phyloP scores from a whole-genome alignment of 2,797 vertebrate genomes.

The Pangasius larnaudii region DNA sequence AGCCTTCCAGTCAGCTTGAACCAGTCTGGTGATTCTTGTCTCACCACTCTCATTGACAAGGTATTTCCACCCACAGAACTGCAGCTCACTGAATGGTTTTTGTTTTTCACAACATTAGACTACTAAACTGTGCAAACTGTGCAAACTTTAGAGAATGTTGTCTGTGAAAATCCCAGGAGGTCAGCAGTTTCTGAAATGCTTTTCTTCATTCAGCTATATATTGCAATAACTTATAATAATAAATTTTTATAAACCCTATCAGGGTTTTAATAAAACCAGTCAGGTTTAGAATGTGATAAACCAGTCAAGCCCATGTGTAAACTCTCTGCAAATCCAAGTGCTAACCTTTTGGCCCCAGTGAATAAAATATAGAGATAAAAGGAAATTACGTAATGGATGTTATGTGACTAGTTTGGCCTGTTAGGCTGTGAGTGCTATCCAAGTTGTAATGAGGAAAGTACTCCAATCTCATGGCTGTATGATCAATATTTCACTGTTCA shows the following conservation, averaged over 20 bases:
- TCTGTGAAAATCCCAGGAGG: background rate
- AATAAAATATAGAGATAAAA: constrained; percentile 3
- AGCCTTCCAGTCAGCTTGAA: no score
- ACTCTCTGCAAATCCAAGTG: background rate
- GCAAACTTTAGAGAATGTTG: background rate
- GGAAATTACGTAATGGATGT: background rate
- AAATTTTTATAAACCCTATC: background rate
- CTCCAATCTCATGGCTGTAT: background rate
- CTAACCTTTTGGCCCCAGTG: background rate
- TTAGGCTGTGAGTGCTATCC: background rate
- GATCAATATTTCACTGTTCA: background rate
- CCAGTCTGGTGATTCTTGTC: no score
- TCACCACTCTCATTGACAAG: no score
- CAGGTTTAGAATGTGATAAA: constrained; percentile 19
- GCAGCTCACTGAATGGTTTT: background rate
- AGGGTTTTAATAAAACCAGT: background rate
- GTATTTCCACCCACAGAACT: background rate
- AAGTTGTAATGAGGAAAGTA: constrained; percentile 1
- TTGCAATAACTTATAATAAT: background rate
- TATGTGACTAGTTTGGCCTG: background rate
- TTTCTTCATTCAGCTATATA: constrained; percentile 5
- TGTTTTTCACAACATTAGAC: background rate
- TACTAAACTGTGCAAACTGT: no score
- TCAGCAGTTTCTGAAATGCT: background rate
- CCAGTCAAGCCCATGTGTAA: background rate